Evolutionary conservation across 2,888 invertebrate species (phyloP), one percentile per base, ranked within the genome.

Genomic region (Aromia moschata): DNA sequence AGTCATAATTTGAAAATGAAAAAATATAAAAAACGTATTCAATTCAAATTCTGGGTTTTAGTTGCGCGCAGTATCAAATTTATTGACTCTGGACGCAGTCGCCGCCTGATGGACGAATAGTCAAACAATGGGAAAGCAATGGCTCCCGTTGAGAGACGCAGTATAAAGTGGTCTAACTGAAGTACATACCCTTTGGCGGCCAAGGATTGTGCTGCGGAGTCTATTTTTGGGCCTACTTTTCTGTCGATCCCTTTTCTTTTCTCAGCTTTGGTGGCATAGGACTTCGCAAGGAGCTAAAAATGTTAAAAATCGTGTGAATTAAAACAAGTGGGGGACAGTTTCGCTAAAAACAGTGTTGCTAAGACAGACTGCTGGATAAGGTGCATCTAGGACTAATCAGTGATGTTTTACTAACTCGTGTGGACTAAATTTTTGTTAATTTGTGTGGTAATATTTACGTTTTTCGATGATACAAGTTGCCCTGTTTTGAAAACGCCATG

Each of bases 141-240:
- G 78, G 78, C 76, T 74, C 70, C 73, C 74, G 68, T 71, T 65
- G 70, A 65, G 49, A 68, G 70, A 65, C 65, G 70, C 70, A 72
- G 70, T 72, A 67, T 54, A 64, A 58, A 52, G 58, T 67, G 66
- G 70, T 67, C 63, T 65, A 62, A 65, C 59, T 49, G 51, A 62
- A 64, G 77, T 81, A 81, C 79, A 78, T 83, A 90, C 90, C 90
- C 90, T 85, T 87, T 87, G 20, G 88, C 82, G 65, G 88, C 86
- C 71, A 90, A 80, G 44, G 89, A 88, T 77, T 87, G 84, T 45
- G 86, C 85, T 58, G 86, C 81, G 31, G 88, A 79, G 56, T 83
- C 80, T 65, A 86, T 74, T 70, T 80, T 80, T 58, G 81, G 80
- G 62, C 76, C 76, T 52, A 76, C 74, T 76, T 81, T 77, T 74